phyloP scores from a whole-genome alignment of 2,888 invertebrate genomes.

The Notocelia uddmanniana region DNA sequence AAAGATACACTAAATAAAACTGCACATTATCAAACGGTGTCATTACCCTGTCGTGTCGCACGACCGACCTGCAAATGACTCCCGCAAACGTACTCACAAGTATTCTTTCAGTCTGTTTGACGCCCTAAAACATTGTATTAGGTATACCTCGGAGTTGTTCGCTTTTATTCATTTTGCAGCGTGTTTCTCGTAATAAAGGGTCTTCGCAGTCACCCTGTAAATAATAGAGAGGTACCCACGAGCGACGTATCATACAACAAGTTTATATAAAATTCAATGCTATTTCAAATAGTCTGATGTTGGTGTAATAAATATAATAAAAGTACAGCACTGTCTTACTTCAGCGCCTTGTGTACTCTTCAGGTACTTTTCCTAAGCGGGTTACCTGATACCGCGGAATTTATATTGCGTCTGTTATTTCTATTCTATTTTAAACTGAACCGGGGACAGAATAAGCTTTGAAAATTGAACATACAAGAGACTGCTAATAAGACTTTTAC shows the following conservation, averaged over 20 bases:
- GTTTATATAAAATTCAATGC: conserved; percentile 27
- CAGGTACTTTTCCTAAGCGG: conserved; percentile 26
- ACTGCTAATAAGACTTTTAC: background rate
- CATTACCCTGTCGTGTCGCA: conserved; percentile 24
- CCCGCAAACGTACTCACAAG: conserved; percentile 3
- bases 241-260: conserved; percentile 4
- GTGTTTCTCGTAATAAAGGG: conserved; percentile 23
- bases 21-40: conserved; percentile 6
- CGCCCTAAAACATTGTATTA: conserved; percentile 24
- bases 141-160: conserved; percentile 21
- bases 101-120: conserved; percentile 23
- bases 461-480: background rate
- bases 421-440: conserved; percentile 17
- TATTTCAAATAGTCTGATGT: conserved; percentile 24
- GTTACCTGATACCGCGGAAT: conserved; percentile 30
- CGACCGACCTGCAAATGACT: conserved; percentile 20
- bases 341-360: conserved; percentile 25
- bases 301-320: conserved; percentile 20
- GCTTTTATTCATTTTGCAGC: conserved; percentile 12
- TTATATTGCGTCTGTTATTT: conserved; percentile 29
- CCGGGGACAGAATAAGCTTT: background rate
- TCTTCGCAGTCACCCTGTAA: conserved; percentile 17
- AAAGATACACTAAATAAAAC: conserved; percentile 16
- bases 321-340: conserved; percentile 23
- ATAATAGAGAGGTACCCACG: conserved; percentile 25